Base-by-base conservation (phyloP, 2,797 vertebrate genomes). In the Rhabdomys pumilio region DNA sequence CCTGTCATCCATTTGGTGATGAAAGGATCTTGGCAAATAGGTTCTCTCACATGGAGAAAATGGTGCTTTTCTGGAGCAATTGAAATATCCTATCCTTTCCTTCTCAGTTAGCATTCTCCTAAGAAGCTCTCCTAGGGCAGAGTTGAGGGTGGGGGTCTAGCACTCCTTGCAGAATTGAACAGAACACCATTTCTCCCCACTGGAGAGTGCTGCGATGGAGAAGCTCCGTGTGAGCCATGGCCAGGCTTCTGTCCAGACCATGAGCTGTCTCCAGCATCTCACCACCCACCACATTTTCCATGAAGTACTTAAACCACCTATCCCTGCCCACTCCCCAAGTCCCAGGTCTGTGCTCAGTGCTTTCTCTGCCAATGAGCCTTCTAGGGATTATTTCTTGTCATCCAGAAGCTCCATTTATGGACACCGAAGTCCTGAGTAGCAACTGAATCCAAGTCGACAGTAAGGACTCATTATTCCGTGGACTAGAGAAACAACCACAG, bases 21-120 rank as follows among this genome's bases (percentile, higher is more conserved):
- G 85, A 96, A 91, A 93, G 94, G 83, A 93, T n/a, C 93, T 82
- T 96, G 96, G 89, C 92, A 96, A 93, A 88, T 26, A 89, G 65
- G 38, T 85, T 84, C 83, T 93, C 72, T 93, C 72, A 29, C 75
- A 41, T 77, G 80, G 86, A 93, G 81, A 89, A 93, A 93, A 93
- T 47, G 67, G 63, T 84, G 22, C 84, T 95, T 94, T 90, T 93
- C 89, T 75, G 87, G 65, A 84, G 87, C 53, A 96, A 94, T 0
- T 91, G 89, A 94, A 91, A 97, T 67, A 65, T 75, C 91, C 95
- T 81, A 76, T 77, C 69, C 69, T 76, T 96, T 87, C 82, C 76
- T 97, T 63, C 91, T 84, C 80, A 26, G 87, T 85, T 41, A 91
- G 82, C 76, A 50, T 89, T 95, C 96, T 69, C 82, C 34, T 53